Percentiles rank a stretch among this genome's conserved stretches.
Evolutionary conservation across 92 coral and sea anemone species (phyloP).

Genomic region (Actinostola sp.): DNA sequence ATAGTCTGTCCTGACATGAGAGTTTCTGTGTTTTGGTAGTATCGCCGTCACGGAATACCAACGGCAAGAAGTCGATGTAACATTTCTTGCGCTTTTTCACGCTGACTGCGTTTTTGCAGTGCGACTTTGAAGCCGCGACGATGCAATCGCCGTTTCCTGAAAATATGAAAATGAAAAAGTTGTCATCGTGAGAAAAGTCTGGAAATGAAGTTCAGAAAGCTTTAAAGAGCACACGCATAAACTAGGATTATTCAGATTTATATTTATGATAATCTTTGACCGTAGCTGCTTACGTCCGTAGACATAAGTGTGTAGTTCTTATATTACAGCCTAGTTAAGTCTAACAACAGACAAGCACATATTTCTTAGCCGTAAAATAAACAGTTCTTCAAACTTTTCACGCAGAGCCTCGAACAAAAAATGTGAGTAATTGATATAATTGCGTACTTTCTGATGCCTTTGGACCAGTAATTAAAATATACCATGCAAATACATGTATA

Average conservation of each 20-base stretch:
- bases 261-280: slow-evolving; percentile 20
- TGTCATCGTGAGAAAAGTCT: neutral
- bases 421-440: too few species aligned
- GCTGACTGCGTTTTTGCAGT: slow-evolving; percentile 73
- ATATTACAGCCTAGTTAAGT: neutral
- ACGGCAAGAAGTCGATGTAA: slow-evolving; percentile 88
- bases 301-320: slow-evolving; percentile 6
- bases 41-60: slow-evolving; percentile 61
- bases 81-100: slow-evolving; percentile 74
- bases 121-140: slow-evolving; percentile 75
- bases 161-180: slow-evolving; percentile 13
- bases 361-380: neutral
- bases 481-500: too few species aligned
- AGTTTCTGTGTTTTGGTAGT: slow-evolving; percentile 56
- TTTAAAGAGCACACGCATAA: neutral
- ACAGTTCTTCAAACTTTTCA: neutral
- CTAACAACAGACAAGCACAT: neutral
- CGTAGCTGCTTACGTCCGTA: neutral
- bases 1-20: slow-evolving; percentile 61
- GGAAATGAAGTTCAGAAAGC: slow-evolving; percentile 5
- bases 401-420: too few species aligned
- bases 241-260: slow-evolving; percentile 21
- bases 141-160: slow-evolving; percentile 81
- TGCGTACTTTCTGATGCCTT: too few species aligned
- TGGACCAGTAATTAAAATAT: too few species aligned